A percentile compares a stretch with the other conserved stretches of the same genome.
These are phyloP conservation scores for Hemicrepidius hirtus DNA, from an alignment of 2,888 invertebrate genomes.

Conservation along the genomic window DNA sequence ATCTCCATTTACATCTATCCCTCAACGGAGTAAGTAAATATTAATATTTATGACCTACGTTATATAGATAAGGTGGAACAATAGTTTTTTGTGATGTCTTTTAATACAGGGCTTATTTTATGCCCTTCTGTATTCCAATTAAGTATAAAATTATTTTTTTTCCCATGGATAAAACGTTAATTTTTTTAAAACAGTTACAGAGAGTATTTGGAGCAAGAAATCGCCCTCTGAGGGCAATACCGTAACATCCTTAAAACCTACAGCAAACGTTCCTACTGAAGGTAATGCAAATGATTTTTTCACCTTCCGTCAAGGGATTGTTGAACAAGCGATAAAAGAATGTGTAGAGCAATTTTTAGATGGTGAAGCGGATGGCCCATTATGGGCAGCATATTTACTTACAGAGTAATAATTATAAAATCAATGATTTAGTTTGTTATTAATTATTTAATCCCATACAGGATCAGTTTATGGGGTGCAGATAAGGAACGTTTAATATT, in stretches of 20 bases:
- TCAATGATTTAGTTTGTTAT: neutral
- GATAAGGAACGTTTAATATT: conserved; percentile 88
- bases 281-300: conserved; percentile 82
- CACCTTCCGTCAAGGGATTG: conserved; percentile 82
- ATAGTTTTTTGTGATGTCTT: conserved; percentile 57
- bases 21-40: conserved; percentile 66
- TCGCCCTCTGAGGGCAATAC: conserved; percentile 52
- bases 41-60: conserved; percentile 18
- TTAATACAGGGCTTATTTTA: conserved; percentile 62
- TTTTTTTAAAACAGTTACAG: conserved; percentile 62
- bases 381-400: conserved; percentile 85
- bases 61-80: conserved; percentile 3
- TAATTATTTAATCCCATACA: conserved; percentile 66
- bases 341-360: conserved; percentile 80
- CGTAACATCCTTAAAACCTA: conserved; percentile 60
- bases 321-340: conserved; percentile 83
- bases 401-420: conserved; percentile 82
- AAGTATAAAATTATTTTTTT: conserved; percentile 50
- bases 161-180: neutral
- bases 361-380: conserved; percentile 80
- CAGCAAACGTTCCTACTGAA: conserved; percentile 72
- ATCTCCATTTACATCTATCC: conserved; percentile 67
- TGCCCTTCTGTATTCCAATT: conserved; percentile 60
- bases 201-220: conserved; percentile 66
- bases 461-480: conserved; percentile 91